These are phyloP conservation scores for Chloromyia formosa DNA, from an alignment of 2,888 invertebrate species.

Conservation along the genomic window DNA sequence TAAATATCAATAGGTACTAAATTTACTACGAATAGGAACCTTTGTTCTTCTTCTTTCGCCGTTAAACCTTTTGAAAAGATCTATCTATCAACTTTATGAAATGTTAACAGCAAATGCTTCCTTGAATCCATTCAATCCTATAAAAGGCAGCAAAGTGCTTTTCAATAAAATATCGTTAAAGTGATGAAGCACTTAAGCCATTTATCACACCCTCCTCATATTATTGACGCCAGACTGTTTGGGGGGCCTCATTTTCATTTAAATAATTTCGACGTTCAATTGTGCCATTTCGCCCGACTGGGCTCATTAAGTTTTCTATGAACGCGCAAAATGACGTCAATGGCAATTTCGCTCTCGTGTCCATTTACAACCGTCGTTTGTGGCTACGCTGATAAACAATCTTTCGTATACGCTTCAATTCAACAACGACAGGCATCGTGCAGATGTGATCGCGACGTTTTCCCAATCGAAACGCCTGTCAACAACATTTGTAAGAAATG, in stretches of 20 bases:
- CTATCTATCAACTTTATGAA: no score
- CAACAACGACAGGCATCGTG: neutral
- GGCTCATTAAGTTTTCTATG: constrained; percentile 35
- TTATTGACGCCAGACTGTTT: neutral
- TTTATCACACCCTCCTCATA: constrained; percentile 23
- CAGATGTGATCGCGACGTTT: neutral
- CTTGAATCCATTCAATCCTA: no score
- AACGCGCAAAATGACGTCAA: constrained; percentile 34
- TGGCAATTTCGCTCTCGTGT: constrained; percentile 23
- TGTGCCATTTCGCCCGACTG: constrained; percentile 21
- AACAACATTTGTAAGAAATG: constrained; percentile 28
- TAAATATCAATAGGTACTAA: no score
- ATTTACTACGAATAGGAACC: no score
- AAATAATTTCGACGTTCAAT: constrained; percentile 20
- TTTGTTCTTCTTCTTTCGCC: no score
- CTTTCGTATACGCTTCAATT: neutral
- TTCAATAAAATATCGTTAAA: no score
- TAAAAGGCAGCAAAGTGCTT: no score
- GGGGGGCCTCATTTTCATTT: constrained; percentile 10
- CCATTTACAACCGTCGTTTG: constrained; percentile 26
- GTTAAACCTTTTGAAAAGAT: no score
- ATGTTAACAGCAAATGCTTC: no score
- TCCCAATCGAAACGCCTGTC: constrained; percentile 16
- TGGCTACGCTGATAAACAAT: constrained; percentile 23
- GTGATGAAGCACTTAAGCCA: constrained; percentile 2